These are phyloP conservation scores for Coenonympha arcania DNA, from an alignment of 2,888 invertebrate species.

Conservation along the genomic window DNA sequence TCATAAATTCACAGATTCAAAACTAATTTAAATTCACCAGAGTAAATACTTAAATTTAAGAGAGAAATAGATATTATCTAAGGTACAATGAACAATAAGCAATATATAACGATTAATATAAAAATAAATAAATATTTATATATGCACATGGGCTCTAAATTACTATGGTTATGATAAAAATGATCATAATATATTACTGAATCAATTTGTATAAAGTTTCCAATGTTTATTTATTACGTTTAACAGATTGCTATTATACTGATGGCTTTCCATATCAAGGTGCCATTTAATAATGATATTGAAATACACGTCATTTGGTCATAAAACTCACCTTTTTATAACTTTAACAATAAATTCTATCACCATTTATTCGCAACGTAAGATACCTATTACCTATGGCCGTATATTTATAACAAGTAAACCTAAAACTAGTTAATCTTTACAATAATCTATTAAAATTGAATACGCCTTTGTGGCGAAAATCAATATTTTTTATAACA, in stretches of 20 bases:
- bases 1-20: too few relatives aligned
- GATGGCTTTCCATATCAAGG: constrained; percentile 12
- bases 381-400: constrained; percentile 31
- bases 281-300: constrained; percentile 26
- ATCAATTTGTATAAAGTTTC: background rate
- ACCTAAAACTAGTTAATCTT: constrained; percentile 16
- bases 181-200: background rate
- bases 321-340: constrained; percentile 47
- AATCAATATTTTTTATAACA: constrained; percentile 52
- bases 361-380: constrained; percentile 39
- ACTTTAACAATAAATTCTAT: constrained; percentile 32
- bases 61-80: background rate
- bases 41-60: background rate
- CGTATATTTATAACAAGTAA: constrained; percentile 23
- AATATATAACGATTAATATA: background rate
- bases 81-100: background rate
- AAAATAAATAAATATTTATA: constrained; percentile 2
- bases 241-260: background rate
- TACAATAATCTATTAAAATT: constrained; percentile 24
- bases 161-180: constrained; percentile 14
- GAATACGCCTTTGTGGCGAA: constrained; percentile 41
- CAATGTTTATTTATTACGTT: background rate
- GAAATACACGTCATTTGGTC: constrained; percentile 56
- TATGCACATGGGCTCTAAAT: constrained; percentile 16
- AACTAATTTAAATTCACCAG: background rate